These are phyloP conservation scores for Drosophila ficusphila DNA, from an alignment of 1,140 invertebrate genomes.

Conservation along the genomic window DNA sequence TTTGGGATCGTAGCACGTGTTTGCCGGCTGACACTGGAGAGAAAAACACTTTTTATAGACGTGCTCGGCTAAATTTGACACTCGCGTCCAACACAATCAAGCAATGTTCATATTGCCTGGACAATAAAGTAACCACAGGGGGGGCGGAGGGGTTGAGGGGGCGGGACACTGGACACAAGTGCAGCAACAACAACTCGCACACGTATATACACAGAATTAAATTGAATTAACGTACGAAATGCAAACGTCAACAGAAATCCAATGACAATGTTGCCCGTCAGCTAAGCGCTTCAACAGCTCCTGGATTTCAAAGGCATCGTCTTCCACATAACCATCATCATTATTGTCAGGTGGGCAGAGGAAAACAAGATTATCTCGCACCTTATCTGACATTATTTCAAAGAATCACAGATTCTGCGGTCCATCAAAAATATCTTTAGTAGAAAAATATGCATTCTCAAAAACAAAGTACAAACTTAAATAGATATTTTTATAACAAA, in stretches of 20 bases:
- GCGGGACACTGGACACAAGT: conserved; percentile 7
- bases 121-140: conserved; percentile 3
- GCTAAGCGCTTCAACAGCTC: neutral
- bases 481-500: neutral
- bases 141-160: neutral
- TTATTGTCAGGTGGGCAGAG: conserved; percentile 33
- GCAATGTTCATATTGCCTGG: conserved; percentile 32
- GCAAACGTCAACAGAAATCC: conserved; percentile 77
- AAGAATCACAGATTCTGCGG: neutral
- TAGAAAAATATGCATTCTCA: no score
- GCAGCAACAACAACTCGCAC: conserved; percentile 4
- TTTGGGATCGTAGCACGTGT: conserved; percentile 47
- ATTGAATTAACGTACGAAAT: conserved; percentile 76
- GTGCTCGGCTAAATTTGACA: conserved; percentile 75
- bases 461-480: no score
- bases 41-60: conserved; percentile 43
- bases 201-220: conserved; percentile 54
- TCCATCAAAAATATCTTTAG: no score
- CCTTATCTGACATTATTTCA: neutral
- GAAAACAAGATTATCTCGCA: conserved; percentile 4
- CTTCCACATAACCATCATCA: conserved; percentile 1
- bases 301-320: conserved; percentile 13
- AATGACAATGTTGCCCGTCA: conserved; percentile 60
- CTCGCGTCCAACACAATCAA: conserved; percentile 49
- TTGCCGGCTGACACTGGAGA: conserved; percentile 34